Evolutionary conservation across 2,113 vertebrate genomes (phyloP).

Genomic region (Hoplias malabaricus): DNA sequence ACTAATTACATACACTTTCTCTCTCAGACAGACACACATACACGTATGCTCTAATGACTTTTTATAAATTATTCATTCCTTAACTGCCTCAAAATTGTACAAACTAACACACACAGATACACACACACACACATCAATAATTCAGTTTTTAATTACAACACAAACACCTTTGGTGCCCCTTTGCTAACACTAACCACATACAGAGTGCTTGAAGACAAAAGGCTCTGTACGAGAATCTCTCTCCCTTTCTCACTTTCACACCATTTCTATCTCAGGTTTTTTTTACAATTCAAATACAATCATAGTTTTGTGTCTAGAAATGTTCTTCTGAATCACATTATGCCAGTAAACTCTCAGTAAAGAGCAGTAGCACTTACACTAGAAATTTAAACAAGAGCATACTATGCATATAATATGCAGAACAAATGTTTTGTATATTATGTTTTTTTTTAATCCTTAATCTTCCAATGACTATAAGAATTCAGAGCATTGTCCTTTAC

Average conservation of each 20-base stretch:
- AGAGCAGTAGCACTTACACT: too few species aligned
- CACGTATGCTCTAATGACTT: constrained; percentile 30
- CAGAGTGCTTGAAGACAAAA: constrained; percentile 24
- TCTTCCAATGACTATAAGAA: too few species aligned
- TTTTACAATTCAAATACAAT: too few species aligned
- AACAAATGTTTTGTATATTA: too few species aligned
- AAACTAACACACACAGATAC: constrained; percentile 28
- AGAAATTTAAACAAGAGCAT: too few species aligned
- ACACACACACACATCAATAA: constrained; percentile 78
- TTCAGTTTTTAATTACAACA: constrained; percentile 87
- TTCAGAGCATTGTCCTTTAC: too few species aligned
- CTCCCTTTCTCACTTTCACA: neutral
- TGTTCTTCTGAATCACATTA: too few species aligned
- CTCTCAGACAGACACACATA: neutral
- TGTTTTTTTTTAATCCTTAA: too few species aligned
- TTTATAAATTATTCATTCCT: constrained; percentile 33
- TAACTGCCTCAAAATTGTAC: constrained; percentile 40
- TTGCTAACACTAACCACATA: constrained; percentile 56
- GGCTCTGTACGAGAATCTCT: neutral
- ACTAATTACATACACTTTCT: neutral
- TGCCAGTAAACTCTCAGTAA: too few species aligned
- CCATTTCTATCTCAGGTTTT: neutral
- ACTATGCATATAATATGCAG: too few species aligned
- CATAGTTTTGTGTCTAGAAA: too few species aligned
- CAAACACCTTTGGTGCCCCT: constrained; percentile 67